Evolutionary conservation across 2,797 vertebrate species (phyloP), one percentile per base, ranked within the genome.

Genomic region (Aeoliscus strigatus): DNA sequence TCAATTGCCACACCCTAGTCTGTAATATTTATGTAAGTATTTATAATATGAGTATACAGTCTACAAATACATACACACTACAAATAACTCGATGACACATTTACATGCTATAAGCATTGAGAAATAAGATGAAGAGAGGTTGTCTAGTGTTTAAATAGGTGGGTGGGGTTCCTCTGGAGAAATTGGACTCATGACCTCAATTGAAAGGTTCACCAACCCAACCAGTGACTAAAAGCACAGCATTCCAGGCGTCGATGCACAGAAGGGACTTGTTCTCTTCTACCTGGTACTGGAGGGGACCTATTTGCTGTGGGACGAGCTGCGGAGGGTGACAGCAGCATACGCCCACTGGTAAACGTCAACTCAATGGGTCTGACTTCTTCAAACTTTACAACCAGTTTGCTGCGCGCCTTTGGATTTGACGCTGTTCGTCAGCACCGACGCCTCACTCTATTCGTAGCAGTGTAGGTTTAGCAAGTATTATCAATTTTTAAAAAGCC

Each of bases 11-110:
- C 18, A 21, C 18, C 18, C 6, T 43, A 13, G 8, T 30, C 21
- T 6, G 3, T 3, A 4, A 21, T 26, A 26, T 24, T 12, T 48
- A 14, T 37, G 13, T 21, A 21, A 6, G 18, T 3, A 6, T 3
- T 21, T 3, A 21, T 21, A 38, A 34, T 6, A 12, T 2, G 9
- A 32, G 4, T 30, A 14, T 9, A 17, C 2, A 14, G 2, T 5
- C 6, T 6, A 35, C 39, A 43, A 3, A 11, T 14, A 36, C 33
- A 31, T n/a, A 44, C 12, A 27, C 26, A 26, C 10, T 21, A 27
- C 7, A 25, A 13, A 11, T n/a, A 4, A 14, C 11, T 21, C 6
- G 18, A 3, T 21, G 3, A 21, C 18, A 21, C 18, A n/a, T n/a
- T n/a, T n/a, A n/a, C 18, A 21, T 21, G 6, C 3, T 21, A 21